Percentiles rank a stretch among this genome's conserved stretches.
Evolutionary conservation across 2,797 vertebrate species (phyloP).

Genomic region (Ctenochaetus hawaiiensis): DNA sequence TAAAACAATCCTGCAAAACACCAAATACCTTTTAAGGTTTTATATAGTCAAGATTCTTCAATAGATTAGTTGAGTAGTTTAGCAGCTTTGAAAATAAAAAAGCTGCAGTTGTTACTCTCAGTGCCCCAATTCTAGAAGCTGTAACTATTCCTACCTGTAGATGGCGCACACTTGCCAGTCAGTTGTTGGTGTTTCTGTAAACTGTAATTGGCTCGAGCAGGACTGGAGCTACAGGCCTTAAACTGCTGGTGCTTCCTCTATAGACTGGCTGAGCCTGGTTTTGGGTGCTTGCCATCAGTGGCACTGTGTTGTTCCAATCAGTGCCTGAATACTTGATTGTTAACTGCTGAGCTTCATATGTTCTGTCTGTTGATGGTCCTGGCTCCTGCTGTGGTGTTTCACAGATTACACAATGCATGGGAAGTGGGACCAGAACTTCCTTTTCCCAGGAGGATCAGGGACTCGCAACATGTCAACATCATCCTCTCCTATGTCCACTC

Average conservation of each 20-base stretch:
- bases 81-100: background rate
- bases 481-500: slow-evolving; percentile 80
- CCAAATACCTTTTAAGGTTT: background rate
- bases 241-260: slow-evolving; percentile 34
- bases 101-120: background rate
- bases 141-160: slow-evolving; percentile 6
- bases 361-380: slow-evolving; percentile 13
- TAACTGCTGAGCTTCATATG: background rate
- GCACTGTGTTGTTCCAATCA: slow-evolving; percentile 7
- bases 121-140: background rate
- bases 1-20: background rate
- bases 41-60: background rate
- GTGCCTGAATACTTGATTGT: background rate
- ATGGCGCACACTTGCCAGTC: slow-evolving; percentile 5
- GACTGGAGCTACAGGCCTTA: slow-evolving; percentile 9
- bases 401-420: slow-evolving; percentile 83
- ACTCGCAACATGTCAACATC: slow-evolving; percentile 81
- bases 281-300: slow-evolving; percentile 48
- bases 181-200: slow-evolving; percentile 8
- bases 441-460: slow-evolving; percentile 79
- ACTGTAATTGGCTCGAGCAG: background rate
- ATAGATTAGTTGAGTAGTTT: too few relatives aligned
- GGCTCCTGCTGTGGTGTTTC: slow-evolving; percentile 30
- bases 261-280: slow-evolving; percentile 33
- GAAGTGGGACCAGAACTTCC: slow-evolving; percentile 87